phyloP scores from a whole-genome alignment of 2,797 vertebrate genomes.

The Cheirogaleus major region DNA sequence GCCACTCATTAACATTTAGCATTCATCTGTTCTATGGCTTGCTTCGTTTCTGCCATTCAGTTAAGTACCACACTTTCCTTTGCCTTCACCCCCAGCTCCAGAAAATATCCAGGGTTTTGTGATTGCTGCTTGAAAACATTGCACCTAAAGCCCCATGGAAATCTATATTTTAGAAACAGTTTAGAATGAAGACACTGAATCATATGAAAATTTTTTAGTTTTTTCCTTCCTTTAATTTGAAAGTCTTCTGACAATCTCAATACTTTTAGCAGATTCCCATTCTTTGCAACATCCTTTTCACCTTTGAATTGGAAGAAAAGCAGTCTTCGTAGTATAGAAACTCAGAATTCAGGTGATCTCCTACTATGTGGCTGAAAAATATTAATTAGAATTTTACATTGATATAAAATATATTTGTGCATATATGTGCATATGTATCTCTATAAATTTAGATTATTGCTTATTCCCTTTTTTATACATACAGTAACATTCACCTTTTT shows the following conservation, averaged over 20 bases:
- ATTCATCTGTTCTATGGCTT: background rate
- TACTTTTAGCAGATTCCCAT: background rate
- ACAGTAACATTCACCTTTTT: background rate
- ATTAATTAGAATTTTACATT: background rate
- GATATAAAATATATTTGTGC: background rate
- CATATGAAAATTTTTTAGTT: background rate
- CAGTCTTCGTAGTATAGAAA: background rate
- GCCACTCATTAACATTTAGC: constrained; percentile 50
- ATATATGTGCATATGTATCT: background rate
- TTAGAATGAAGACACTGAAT: background rate
- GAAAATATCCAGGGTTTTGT: background rate
- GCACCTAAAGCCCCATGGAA: background rate
- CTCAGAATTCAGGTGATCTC: background rate
- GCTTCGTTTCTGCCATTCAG: background rate
- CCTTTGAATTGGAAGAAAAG: background rate
- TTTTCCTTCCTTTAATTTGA: background rate
- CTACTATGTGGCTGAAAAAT: background rate
- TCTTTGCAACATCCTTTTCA: background rate
- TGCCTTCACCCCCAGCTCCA: background rate
- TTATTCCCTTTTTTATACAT: background rate
- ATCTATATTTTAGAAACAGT: background rate
- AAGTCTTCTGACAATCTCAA: background rate
- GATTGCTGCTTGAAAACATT: background rate
- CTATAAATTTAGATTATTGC: background rate
- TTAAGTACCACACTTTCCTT: background rate